phyloP scores from a whole-genome alignment of 1,140 invertebrate species.

The Centruroides sculpturatus region DNA sequence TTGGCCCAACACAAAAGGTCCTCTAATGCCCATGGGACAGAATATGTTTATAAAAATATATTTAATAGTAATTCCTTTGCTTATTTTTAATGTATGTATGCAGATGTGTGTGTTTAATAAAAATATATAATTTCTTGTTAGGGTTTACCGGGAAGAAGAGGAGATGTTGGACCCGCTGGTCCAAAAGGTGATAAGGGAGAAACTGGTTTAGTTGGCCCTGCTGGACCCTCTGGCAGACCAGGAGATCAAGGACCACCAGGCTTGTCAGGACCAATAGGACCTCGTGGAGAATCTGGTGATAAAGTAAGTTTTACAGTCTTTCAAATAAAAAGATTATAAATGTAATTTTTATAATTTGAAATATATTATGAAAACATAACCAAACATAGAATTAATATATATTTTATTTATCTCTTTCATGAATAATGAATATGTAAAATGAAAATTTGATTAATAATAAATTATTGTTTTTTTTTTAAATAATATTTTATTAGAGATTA shows the following conservation, averaged over 20 bases:
- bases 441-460: no score
- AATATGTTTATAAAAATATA: background rate
- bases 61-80: background rate
- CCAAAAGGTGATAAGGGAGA: slow-evolving; percentile 62
- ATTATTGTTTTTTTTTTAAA: no score
- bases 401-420: no score
- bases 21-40: no score
- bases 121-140: slow-evolving; percentile 11
- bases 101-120: no score
- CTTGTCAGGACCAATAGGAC: slow-evolving; percentile 46
- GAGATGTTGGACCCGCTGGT: slow-evolving; percentile 45
- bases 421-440: no score
- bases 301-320: slow-evolving; percentile 1
- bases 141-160: slow-evolving; percentile 53
- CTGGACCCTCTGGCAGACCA: slow-evolving; percentile 28
- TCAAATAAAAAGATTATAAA: no score
- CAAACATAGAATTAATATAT: no score
- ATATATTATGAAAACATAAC: no score
- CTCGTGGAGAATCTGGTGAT: slow-evolving; percentile 37
- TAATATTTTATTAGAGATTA: no score
- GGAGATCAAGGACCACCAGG: slow-evolving; percentile 45
- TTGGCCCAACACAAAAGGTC: no score
- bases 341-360: no score
- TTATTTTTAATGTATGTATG: background rate
- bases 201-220: slow-evolving; percentile 46